These are phyloP conservation scores for Sitobion miscanthi DNA, from an alignment of 1,140 invertebrate species.

Conservation along the genomic window DNA sequence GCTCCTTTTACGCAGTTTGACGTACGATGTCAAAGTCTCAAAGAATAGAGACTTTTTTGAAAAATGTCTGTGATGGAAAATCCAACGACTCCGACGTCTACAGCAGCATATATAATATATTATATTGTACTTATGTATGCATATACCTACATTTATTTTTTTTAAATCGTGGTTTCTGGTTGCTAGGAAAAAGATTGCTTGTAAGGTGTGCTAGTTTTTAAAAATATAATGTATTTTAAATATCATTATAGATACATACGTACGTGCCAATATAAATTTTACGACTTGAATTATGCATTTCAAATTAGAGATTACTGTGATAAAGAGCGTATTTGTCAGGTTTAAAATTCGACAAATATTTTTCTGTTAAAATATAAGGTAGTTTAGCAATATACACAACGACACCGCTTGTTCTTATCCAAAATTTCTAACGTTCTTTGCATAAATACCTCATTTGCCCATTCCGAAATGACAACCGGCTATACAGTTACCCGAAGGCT, in stretches of 20 bases:
- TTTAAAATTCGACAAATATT: not conserved
- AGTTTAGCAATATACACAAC: not conserved
- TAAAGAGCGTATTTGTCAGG: not conserved
- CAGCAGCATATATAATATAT: not conserved
- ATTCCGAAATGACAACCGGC: not conserved
- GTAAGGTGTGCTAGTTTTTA: not conserved
- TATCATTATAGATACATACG: no score
- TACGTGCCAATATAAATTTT: not conserved
- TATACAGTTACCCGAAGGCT: not conserved
- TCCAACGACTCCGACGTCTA: not conserved
- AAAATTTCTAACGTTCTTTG: not conserved
- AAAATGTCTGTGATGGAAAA: not conserved
- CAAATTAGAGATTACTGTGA: not conserved
- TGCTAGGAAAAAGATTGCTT: not conserved
- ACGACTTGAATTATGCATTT: not conserved
- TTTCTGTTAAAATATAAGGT: not conserved
- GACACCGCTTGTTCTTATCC: not conserved
- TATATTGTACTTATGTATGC: not conserved
- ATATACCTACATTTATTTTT: not conserved
- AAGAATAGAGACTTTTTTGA: not conserved
- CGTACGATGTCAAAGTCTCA: not conserved
- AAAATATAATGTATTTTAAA: no score
- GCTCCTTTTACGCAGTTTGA: conserved; percentile 1
- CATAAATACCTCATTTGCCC: not conserved
- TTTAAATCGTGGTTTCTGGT: not conserved